A percentile compares a stretch with the other conserved stretches of the same genome.
phyloP scores from a whole-genome alignment of 2,888 invertebrate species.

The Crepidodera aurea region DNA sequence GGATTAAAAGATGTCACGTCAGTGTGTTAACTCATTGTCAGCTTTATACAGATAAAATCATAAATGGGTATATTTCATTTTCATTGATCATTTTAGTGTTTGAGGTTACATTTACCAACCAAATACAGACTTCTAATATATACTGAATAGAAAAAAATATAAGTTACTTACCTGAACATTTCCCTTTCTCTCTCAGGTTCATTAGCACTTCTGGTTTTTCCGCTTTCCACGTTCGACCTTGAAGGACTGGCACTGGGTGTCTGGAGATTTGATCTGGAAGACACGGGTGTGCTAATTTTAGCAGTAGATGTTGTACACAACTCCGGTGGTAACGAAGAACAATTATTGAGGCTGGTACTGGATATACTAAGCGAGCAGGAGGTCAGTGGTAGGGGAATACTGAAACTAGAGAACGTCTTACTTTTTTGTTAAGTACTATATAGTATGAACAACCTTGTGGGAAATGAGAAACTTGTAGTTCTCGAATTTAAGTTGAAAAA shows the following conservation, averaged over 20 bases:
- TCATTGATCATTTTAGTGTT: too few relatives aligned
- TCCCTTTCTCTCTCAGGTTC: constrained; percentile 65
- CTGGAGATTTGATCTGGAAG: constrained; percentile 52
- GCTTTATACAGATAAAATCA: too few relatives aligned
- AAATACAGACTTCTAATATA: too few relatives aligned
- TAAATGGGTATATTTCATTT: too few relatives aligned
- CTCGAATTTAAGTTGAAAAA: too few relatives aligned
- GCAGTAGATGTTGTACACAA: constrained; percentile 58
- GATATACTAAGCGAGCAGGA: constrained; percentile 59
- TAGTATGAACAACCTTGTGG: too few relatives aligned
- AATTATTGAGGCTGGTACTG: constrained; percentile 56
- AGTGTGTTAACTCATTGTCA: too few relatives aligned
- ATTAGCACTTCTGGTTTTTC: constrained; percentile 63
- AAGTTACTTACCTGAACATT: constrained; percentile 57
- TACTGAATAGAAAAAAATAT: too few relatives aligned
- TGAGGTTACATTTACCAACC: too few relatives aligned
- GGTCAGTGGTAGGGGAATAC: constrained; percentile 60
- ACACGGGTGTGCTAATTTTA: constrained; percentile 57
- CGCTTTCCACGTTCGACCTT: constrained; percentile 50
- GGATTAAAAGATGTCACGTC: too few relatives aligned
- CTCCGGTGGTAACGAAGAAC: constrained; percentile 54
- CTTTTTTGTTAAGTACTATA: constrained; percentile 55
- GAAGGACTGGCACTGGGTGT: constrained; percentile 56
- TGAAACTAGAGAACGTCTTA: constrained; percentile 55
- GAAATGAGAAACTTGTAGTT: too few relatives aligned